A percentile compares a stretch with the other conserved stretches of the same genome.
Evolutionary conservation across 2,888 invertebrate genomes (phyloP).

Genomic region (Scelioninae gen. 1): DNA sequence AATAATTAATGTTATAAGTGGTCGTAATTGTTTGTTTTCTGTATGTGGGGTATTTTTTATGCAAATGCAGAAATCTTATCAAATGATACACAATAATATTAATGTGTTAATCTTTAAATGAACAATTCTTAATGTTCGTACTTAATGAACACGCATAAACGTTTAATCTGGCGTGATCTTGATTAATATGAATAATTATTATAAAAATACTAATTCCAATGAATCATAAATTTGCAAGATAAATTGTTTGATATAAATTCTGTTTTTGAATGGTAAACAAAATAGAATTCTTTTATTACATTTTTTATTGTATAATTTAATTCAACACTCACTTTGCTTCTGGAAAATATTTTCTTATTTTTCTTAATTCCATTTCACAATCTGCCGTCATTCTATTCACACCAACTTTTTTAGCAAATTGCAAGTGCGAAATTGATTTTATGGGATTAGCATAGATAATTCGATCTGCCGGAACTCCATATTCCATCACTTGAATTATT

Average conservation of each 20-base stretch:
- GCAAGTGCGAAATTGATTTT: conserved; percentile 86
- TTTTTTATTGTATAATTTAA: no score
- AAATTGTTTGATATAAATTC: no score
- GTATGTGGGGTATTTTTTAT: conserved; percentile 31
- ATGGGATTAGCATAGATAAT: conserved; percentile 87
- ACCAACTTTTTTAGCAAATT: conserved; percentile 85
- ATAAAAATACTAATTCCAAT: no score
- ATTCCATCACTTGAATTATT: conserved; percentile 85
- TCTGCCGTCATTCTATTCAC: conserved; percentile 87
- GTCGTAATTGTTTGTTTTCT: conserved; percentile 27
- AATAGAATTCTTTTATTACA: no score
- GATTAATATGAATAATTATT: no score
- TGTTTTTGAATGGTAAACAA: no score
- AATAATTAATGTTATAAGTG: conserved; percentile 12
- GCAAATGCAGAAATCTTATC: conserved; percentile 43
- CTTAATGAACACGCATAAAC: neutral
- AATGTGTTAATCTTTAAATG: conserved; percentile 5
- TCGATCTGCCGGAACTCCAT: conserved; percentile 85
- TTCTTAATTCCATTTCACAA: conserved; percentile 86
- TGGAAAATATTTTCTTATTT: conserved; percentile 85
- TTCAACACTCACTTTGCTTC: conserved; percentile 82
- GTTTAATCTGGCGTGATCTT: neutral
- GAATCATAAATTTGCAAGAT: no score
- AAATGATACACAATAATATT: conserved; percentile 5
- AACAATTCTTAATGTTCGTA: neutral